Evolutionary conservation across 2,113 vertebrate species (phyloP).

Genomic region (Myrmecophaga tridactyla): DNA sequence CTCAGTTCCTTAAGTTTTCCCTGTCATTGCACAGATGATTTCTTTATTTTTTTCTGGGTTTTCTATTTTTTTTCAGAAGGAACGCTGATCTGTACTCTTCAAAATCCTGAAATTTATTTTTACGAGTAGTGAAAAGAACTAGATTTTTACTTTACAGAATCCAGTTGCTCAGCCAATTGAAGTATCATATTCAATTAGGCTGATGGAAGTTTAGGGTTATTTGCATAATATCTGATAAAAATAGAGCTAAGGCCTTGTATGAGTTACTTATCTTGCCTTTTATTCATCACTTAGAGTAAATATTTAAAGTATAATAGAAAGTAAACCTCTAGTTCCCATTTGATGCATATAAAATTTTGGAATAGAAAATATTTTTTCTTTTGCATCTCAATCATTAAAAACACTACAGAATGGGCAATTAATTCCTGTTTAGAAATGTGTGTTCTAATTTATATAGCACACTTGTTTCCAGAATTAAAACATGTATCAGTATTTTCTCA

Average conservation of each 20-base stretch:
- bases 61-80: neutral
- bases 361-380: neutral
- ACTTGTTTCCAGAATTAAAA: neutral
- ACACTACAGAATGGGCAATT: neutral
- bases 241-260: neutral
- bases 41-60: neutral
- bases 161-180: neutral
- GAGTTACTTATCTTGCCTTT: too few species aligned
- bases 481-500: neutral
- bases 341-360: neutral
- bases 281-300: neutral
- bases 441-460: neutral
- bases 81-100: neutral
- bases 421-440: neutral
- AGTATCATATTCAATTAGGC: neutral
- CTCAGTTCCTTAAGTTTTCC: neutral
- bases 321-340: neutral
- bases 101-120: neutral
- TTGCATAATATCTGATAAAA: neutral
- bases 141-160: neutral
- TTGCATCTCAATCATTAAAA: neutral
- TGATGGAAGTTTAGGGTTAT: neutral
- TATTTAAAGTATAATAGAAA: neutral
- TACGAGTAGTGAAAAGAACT: neutral
- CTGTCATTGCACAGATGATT: neutral